Percentiles rank a stretch among this genome's conserved stretches.
Conservation (phyloP, 2,888 invertebrate genomes). For the Belgica antarctica region DNA sequence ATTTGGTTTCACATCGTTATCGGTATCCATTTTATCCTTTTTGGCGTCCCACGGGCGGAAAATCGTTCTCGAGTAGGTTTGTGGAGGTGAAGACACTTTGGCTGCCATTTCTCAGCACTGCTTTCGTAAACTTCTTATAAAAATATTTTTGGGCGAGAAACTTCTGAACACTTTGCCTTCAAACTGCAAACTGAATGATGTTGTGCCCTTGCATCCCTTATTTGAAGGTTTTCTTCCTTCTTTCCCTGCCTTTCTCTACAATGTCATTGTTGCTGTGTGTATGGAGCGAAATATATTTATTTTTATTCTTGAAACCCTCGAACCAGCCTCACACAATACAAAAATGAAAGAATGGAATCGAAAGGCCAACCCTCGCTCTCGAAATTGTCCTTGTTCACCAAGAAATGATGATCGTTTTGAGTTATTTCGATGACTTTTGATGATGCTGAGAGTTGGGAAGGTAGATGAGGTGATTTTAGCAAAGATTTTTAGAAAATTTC, state of each 20-base stretch:
- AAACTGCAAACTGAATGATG: conserved; percentile 31
- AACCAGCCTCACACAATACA: conserved; percentile 37
- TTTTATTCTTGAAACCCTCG: conserved; percentile 15
- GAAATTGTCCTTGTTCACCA: neutral
- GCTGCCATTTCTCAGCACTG: conserved; percentile 5
- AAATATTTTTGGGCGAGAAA: neutral
- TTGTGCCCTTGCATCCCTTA: conserved; percentile 41
- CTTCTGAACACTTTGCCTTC: conserved; percentile 36
- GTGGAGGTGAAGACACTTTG: conserved; percentile 52
- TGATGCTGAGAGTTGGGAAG: too few relatives aligned
- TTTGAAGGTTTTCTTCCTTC: conserved; percentile 28
- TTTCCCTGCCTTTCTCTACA: conserved; percentile 24
- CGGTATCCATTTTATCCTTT: conserved; percentile 1
- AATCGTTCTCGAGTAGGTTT: conserved; percentile 57
- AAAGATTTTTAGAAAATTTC: too few relatives aligned
- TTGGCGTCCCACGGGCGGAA: conserved; percentile 63
- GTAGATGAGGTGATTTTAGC: too few relatives aligned
- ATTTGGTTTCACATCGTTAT: conserved; percentile 45
- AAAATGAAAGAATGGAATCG: conserved; percentile 40
- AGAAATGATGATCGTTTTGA: conserved; percentile 6
- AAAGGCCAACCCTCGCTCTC: conserved; percentile 42
- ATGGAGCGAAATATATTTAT: neutral
- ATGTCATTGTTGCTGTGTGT: conserved; percentile 37
- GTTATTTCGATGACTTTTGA: too few relatives aligned
- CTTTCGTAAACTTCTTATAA: neutral